These are phyloP conservation scores for Peromyscus maniculatus DNA, from an alignment of 2,113 vertebrate species.

Conservation along the genomic window DNA sequence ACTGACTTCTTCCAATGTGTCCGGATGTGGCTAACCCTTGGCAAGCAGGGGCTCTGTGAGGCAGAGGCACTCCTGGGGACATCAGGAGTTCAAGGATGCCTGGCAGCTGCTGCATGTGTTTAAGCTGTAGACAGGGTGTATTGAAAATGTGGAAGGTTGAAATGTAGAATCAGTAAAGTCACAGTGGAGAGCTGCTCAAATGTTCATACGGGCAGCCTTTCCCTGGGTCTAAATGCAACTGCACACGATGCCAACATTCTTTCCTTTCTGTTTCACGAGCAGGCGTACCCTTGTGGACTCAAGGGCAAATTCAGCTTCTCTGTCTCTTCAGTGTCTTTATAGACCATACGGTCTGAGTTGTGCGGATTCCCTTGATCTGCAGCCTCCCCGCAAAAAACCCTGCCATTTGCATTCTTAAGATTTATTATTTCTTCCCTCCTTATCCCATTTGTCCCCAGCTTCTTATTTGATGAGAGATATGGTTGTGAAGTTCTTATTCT, in stretches of 20 bases:
- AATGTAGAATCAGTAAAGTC: neutral
- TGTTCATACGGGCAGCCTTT: conserved; percentile 9
- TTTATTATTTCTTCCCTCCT: neutral
- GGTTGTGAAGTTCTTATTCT: conserved; percentile 44
- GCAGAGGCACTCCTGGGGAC: neutral
- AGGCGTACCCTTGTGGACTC: neutral
- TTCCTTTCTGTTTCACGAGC: neutral
- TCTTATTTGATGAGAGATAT: conserved; percentile 18
- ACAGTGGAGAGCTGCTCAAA: neutral
- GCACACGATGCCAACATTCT: neutral
- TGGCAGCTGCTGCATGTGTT: neutral
- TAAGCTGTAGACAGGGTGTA: neutral
- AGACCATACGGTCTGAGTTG: neutral
- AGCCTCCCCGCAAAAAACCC: neutral
- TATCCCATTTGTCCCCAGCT: neutral
- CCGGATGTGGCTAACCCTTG: conserved; percentile 50
- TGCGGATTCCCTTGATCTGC: conserved; percentile 18
- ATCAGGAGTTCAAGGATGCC: neutral
- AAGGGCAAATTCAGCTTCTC: neutral
- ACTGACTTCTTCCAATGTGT: conserved; percentile 66
- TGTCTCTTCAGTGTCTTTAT: neutral
- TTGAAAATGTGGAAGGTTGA: neutral
- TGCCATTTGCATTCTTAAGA: conserved; percentile 46
- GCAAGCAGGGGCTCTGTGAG: neutral
- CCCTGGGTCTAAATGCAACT: neutral